Percentiles rank a stretch among this genome's conserved stretches.
Conservation (phyloP, 2,888 invertebrate species). For the Isotomurus palustris region DNA sequence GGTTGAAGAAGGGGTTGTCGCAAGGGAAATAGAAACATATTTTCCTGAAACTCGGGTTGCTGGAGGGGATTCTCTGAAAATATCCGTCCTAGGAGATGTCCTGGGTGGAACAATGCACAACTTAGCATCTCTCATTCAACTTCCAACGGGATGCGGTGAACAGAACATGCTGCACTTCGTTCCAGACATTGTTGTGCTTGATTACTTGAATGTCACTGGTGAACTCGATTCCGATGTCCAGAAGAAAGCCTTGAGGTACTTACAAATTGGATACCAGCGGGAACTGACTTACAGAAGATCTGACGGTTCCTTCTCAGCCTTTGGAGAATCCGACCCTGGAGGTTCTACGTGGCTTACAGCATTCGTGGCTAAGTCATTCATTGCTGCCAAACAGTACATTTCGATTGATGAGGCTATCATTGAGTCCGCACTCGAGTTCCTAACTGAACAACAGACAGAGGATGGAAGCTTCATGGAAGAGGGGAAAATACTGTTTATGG, state of each 20-base stretch:
- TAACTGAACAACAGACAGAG: conserved; percentile 64
- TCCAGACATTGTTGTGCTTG: conserved; percentile 21
- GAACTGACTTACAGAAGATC: conserved; percentile 76
- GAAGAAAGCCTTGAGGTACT: conserved; percentile 49
- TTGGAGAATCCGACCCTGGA: conserved; percentile 63
- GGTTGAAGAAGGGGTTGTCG: neutral
- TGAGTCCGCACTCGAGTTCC: conserved; percentile 67
- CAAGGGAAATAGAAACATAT: neutral
- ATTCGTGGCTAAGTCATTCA: conserved; percentile 72
- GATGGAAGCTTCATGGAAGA: conserved; percentile 70
- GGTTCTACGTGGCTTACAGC: conserved; percentile 84
- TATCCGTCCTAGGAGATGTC: conserved; percentile 24
- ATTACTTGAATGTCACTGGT: conserved; percentile 20
- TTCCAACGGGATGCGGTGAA: conserved; percentile 28
- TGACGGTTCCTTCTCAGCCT: conserved; percentile 87
- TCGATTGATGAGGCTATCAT: conserved; percentile 64
- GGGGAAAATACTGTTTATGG: conserved; percentile 56
- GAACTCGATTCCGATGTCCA: conserved; percentile 1
- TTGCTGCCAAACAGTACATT: conserved; percentile 64
- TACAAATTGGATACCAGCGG: conserved; percentile 84
- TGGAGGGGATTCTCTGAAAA: conserved; percentile 17
- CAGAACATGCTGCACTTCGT: conserved; percentile 30
- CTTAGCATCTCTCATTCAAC: conserved; percentile 14
- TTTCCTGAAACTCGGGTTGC: conserved; percentile 21
- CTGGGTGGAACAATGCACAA: conserved; percentile 18